A percentile compares a stretch with the other conserved stretches of the same genome.
phyloP scores from a whole-genome alignment of 92 coral and sea anemone genomes.

The Pocillopora grandis region DNA sequence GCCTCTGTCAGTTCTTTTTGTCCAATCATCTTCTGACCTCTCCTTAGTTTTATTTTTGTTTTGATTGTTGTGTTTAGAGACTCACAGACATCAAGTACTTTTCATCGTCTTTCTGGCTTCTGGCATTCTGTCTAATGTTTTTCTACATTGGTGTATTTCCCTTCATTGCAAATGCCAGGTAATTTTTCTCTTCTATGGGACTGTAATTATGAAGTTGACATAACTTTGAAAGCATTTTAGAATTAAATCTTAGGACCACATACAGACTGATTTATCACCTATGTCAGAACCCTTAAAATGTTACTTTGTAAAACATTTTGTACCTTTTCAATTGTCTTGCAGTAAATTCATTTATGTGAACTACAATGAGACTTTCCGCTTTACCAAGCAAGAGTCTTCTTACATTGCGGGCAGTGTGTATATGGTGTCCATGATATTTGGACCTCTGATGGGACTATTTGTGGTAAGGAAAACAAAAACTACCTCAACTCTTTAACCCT shows the following conservation, averaged over 20 bases:
- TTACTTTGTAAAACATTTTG: not conserved
- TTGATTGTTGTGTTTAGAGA: constrained; percentile 34
- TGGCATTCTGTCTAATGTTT: constrained; percentile 80
- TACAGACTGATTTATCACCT: too few species aligned
- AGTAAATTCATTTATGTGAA: constrained; percentile 80
- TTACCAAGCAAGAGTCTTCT: constrained; percentile 55
- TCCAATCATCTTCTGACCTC: not conserved
- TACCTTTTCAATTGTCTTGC: not conserved
- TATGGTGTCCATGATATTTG: constrained; percentile 79
- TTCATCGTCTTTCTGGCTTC: constrained; percentile 75
- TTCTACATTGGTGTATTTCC: constrained; percentile 91
- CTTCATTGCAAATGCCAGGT: constrained; percentile 90
- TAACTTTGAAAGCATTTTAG: too few species aligned
- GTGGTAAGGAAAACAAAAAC: constrained; percentile 55
- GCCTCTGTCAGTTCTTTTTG: not conserved
- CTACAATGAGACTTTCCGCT: constrained; percentile 63
- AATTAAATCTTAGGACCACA: too few species aligned
- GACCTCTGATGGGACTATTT: constrained; percentile 82
- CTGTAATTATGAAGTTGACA: too few species aligned
- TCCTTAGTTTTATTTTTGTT: not conserved
- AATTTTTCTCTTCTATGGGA: not conserved
- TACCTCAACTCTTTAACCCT: too few species aligned
- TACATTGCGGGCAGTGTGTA: constrained; percentile 89
- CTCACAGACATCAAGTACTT: constrained; percentile 79
- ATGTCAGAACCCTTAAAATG: too few species aligned